Percentiles rank a stretch among this genome's conserved stretches.
Conservation (phyloP, 2,113 vertebrate genomes). For the Halichoerus grypus region DNA sequence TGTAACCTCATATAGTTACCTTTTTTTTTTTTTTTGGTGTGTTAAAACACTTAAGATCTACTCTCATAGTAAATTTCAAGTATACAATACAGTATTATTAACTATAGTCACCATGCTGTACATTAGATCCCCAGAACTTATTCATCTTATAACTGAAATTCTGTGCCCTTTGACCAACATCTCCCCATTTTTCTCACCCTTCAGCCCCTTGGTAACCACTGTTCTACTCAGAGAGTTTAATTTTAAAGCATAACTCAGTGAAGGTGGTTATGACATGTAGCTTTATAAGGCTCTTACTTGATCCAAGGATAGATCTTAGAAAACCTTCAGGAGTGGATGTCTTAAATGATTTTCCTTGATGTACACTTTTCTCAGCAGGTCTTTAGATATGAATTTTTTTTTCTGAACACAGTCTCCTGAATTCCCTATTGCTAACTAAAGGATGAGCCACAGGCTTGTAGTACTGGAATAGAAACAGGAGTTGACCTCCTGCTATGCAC, state of each 20-base stretch:
- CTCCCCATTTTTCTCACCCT: not conserved
- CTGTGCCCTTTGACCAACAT: not conserved
- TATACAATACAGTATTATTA: not conserved
- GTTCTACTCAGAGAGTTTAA: not conserved
- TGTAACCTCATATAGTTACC: not conserved
- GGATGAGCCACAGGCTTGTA: not conserved
- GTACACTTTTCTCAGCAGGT: not conserved
- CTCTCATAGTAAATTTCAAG: not conserved
- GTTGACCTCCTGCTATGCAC: not conserved
- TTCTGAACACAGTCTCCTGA: not conserved
- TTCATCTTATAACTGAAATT: not conserved
- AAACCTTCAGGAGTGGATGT: not conserved
- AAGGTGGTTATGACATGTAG: not conserved
- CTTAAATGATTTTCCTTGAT: slow-evolving; percentile 29
- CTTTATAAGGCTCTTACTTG: slow-evolving; percentile 19
- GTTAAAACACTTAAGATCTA: not conserved
- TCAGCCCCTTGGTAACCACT: not conserved
- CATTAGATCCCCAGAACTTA: not conserved
- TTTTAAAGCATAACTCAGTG: slow-evolving; percentile 19
- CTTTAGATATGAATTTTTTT: not conserved
- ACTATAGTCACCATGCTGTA: not conserved
- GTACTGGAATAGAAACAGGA: not conserved
- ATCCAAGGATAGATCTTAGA: not conserved
- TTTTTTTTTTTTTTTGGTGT: not conserved
- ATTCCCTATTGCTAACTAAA: not conserved